Evolutionary conservation across 1,140 invertebrate species (phyloP).

Genomic region (Nixonia krombeini): DNA sequence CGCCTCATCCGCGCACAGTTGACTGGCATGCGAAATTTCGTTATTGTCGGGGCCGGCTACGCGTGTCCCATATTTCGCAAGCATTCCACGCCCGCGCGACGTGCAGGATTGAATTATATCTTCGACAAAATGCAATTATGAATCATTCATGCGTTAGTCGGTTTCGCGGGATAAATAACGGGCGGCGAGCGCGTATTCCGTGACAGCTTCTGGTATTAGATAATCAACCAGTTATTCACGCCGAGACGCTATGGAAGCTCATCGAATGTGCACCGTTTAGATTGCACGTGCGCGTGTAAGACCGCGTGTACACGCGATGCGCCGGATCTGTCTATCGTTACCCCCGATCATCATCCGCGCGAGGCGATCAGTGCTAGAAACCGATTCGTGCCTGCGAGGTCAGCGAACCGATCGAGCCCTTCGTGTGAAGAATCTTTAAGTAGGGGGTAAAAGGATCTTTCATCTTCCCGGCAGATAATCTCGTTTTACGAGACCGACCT

Average conservation of each 20-base stretch:
- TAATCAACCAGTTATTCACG: conserved; percentile 17
- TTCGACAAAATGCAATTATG: neutral
- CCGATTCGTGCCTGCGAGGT: conserved; percentile 43
- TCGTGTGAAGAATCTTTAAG: conserved; percentile 35
- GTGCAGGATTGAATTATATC: neutral
- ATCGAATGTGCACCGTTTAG: conserved; percentile 14
- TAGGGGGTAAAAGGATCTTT: conserved; percentile 41
- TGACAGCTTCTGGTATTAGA: neutral
- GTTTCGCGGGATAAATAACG: no score
- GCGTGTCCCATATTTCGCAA: neutral
- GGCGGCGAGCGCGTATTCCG: neutral
- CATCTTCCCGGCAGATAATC: conserved; percentile 41
- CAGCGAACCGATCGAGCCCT: conserved; percentile 39
- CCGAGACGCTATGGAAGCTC: conserved; percentile 20
- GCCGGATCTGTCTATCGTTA: conserved; percentile 42
- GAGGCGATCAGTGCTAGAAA: conserved; percentile 32
- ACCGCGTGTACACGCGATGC: conserved; percentile 29
- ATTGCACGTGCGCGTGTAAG: conserved; percentile 37
- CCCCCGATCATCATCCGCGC: conserved; percentile 31
- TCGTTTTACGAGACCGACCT: conserved; percentile 48
- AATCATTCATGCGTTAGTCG: no score
- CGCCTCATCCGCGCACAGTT: conserved; percentile 36
- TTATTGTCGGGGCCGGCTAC: conserved; percentile 1
- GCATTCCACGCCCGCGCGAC: neutral
- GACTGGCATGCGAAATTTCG: conserved; percentile 38